Conservation (phyloP, 2,797 vertebrate genomes). For the Myripristis murdjan region DNA sequence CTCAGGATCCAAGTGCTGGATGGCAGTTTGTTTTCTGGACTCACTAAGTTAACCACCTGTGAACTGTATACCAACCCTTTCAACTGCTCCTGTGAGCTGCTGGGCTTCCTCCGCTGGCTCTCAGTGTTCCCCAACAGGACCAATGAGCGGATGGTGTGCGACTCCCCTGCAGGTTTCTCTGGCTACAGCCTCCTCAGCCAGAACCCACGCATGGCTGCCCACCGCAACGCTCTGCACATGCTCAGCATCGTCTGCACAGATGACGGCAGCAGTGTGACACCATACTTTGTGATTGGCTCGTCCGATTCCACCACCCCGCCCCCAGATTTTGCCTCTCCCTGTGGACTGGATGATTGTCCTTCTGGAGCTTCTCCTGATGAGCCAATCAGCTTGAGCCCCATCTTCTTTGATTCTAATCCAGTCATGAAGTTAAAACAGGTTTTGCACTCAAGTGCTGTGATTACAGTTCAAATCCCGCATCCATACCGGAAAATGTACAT, state of each 20-base stretch:
- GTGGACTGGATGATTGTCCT: constrained; percentile 92
- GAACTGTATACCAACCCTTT: constrained; percentile 99
- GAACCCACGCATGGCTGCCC: constrained; percentile 91
- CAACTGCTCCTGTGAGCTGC: constrained; percentile 96
- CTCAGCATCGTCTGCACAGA: constrained; percentile 92
- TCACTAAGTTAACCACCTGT: constrained; percentile 93
- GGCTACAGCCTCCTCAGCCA: constrained; percentile 96
- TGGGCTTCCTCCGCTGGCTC: constrained; percentile 96
- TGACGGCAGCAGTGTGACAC: constrained; percentile 81
- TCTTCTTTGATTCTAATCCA: constrained; percentile 87
- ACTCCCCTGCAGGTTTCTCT: constrained; percentile 91
- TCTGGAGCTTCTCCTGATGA: constrained; percentile 91
- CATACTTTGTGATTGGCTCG: constrained; percentile 72
- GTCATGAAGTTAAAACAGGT: constrained; percentile 90
- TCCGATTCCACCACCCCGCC: constrained; percentile 84
- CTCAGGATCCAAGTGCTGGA: constrained; percentile 91
- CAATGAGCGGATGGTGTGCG: constrained; percentile 97
- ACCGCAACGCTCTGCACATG: constrained; percentile 91
- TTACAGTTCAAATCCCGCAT: constrained; percentile 94
- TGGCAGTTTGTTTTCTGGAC: constrained; percentile 90
- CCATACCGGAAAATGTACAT: constrained; percentile 97
- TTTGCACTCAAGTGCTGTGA: constrained; percentile 87
- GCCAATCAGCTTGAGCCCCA: constrained; percentile 86
- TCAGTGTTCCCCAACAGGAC: constrained; percentile 93
- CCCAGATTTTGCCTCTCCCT: constrained; percentile 87